These are phyloP conservation scores for Bos indicus DNA, from an alignment of 2,113 vertebrate genomes.

Conservation along the genomic window DNA sequence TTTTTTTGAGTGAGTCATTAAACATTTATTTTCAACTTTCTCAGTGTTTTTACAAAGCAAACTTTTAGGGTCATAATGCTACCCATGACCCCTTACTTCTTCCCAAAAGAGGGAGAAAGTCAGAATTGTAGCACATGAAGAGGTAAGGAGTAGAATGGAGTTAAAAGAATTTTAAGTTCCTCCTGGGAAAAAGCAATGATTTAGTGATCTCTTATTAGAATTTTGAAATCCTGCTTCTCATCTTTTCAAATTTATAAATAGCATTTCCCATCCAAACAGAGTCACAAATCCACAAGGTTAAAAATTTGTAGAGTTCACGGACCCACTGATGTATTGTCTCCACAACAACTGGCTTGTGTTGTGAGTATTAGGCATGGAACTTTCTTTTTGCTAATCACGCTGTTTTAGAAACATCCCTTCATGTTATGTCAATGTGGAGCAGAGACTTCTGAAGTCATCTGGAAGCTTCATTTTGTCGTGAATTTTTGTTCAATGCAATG, in stretches of 20 bases:
- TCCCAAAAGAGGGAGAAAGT: background rate
- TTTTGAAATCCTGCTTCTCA: background rate
- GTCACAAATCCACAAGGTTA: background rate
- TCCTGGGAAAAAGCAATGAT: background rate
- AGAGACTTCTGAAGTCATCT: background rate
- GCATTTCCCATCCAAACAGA: background rate
- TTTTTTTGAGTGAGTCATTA: background rate
- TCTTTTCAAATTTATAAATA: conserved; percentile 12
- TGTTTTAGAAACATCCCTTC: background rate
- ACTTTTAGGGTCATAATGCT: background rate
- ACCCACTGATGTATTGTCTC: background rate
- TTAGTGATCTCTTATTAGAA: background rate
- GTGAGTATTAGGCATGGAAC: background rate
- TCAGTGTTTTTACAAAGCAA: background rate
- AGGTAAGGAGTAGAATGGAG: background rate
- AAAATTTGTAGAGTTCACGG: background rate
- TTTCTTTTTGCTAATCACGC: background rate
- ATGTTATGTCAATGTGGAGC: background rate
- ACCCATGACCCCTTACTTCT: background rate
- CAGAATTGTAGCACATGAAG: background rate
- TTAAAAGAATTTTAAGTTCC: background rate
- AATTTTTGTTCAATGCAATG: background rate
- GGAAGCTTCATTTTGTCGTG: background rate
- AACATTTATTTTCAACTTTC: background rate
- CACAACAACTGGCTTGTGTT: background rate